Conservation (phyloP, 2,888 invertebrate species). For the Neelides folsomi region DNA sequence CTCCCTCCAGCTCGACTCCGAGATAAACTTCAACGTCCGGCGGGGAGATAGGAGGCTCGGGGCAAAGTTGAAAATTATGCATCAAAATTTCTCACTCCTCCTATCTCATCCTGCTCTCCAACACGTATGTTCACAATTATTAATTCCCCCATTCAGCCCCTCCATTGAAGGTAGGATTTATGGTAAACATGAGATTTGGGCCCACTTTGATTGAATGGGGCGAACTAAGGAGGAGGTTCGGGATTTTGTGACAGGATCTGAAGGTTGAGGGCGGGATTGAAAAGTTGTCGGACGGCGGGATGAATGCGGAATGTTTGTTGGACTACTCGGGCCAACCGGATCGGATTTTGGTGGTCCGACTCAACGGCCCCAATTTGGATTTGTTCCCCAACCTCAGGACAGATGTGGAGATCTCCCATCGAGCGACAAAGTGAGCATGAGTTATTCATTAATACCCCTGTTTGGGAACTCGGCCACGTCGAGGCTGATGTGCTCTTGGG, state of each 20-base stretch:
- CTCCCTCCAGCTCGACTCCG: no score
- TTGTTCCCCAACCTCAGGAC: slow-evolving; percentile 16
- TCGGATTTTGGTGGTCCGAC: slow-evolving; percentile 21
- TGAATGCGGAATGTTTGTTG: slow-evolving; percentile 25
- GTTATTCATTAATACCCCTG: slow-evolving; percentile 32
- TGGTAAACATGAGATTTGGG: no score
- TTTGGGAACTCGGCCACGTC: neutral
- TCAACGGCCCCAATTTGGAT: slow-evolving; percentile 16
- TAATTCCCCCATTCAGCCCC: no score
- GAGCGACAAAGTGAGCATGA: slow-evolving; percentile 33
- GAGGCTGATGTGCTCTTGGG: neutral
- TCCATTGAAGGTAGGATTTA: no score
- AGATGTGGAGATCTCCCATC: slow-evolving; percentile 24
- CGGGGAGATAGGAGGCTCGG: no score
- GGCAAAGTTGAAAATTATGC: no score
- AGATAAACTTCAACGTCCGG: no score
- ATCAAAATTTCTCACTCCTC: no score
- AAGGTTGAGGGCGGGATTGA: slow-evolving; percentile 21
- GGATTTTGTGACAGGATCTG: slow-evolving; percentile 20
- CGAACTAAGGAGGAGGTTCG: neutral
- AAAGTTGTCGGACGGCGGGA: slow-evolving; percentile 9
- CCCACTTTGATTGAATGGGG: neutral
- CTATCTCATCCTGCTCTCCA: no score
- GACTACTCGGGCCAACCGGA: slow-evolving; percentile 30
- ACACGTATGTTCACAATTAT: no score